Evolutionary conservation across 2,113 vertebrate genomes (phyloP).

Genomic region (Columba janthina): DNA sequence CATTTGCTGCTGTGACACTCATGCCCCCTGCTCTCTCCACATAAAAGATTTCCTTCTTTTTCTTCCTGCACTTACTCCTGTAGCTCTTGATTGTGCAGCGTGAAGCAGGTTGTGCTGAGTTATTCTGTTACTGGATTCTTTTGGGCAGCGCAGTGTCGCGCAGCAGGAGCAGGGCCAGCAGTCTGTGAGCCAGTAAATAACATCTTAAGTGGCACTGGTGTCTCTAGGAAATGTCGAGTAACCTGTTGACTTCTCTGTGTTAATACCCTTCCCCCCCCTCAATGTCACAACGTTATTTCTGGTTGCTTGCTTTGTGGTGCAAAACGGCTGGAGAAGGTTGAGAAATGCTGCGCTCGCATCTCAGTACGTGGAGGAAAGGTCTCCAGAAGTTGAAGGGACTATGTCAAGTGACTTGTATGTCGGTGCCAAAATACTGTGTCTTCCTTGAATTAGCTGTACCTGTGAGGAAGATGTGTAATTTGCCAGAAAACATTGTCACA

Average conservation of each 20-base stretch:
- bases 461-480: fast-evolving
- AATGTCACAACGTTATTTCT: neutral
- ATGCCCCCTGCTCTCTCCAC: neutral
- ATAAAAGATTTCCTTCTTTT: neutral
- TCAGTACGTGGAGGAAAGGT: neutral
- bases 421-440: fast-evolving
- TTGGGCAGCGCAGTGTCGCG: fast-evolving
- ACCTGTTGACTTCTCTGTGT: neutral
- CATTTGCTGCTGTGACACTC: neutral
- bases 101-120: fast-evolving
- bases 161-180: neutral
- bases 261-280: fast-evolving
- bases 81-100: neutral
- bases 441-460: neutral
- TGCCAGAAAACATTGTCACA: fast-evolving
- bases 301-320: neutral
- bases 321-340: neutral
- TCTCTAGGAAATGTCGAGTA: neutral
- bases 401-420: neutral
- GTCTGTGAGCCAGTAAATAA: neutral
- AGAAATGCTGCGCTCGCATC: fast-evolving
- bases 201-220: no score
- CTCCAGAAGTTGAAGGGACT: neutral
- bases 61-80: neutral
- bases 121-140: neutral